Conservation (phyloP, 2,888 invertebrate species). For the Syrphus vitripennis region DNA sequence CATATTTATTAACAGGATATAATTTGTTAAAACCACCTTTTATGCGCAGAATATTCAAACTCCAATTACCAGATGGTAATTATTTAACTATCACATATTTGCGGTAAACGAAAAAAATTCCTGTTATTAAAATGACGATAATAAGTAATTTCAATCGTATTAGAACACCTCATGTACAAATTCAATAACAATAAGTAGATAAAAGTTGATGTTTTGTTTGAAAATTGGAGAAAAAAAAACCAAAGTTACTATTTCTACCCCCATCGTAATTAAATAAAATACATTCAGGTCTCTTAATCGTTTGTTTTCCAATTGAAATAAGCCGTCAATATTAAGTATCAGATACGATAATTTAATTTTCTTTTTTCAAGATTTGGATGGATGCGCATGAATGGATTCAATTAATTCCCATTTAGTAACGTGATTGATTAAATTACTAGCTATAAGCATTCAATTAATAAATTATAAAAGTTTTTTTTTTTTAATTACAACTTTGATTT, state of each 20-base stretch:
- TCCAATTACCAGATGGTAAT: background rate
- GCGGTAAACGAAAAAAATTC: background rate
- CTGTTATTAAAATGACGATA: background rate
- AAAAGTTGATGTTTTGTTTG: background rate
- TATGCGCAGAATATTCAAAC: background rate
- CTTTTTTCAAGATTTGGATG: conserved; percentile 26
- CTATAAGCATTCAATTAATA: background rate
- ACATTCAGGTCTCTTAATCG: too few relatives aligned
- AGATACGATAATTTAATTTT: background rate
- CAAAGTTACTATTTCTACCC: background rate
- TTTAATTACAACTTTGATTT: conserved; percentile 24
- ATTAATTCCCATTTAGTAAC: background rate
- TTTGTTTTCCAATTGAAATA: background rate
- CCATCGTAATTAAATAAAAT: too few relatives aligned
- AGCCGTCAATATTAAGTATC: background rate
- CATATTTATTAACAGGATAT: background rate
- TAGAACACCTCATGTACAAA: background rate
- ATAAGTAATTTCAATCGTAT: background rate
- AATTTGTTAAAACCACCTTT: background rate
- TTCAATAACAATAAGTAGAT: background rate
- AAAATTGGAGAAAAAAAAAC: background rate
- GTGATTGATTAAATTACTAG: conserved; percentile 23
- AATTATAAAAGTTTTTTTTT: background rate
- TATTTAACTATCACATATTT: background rate
- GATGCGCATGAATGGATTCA: conserved; percentile 40